Evolutionary conservation across 2,888 invertebrate species (phyloP), one percentile per base, ranked within the genome.

Genomic region (Clivina fossor): DNA sequence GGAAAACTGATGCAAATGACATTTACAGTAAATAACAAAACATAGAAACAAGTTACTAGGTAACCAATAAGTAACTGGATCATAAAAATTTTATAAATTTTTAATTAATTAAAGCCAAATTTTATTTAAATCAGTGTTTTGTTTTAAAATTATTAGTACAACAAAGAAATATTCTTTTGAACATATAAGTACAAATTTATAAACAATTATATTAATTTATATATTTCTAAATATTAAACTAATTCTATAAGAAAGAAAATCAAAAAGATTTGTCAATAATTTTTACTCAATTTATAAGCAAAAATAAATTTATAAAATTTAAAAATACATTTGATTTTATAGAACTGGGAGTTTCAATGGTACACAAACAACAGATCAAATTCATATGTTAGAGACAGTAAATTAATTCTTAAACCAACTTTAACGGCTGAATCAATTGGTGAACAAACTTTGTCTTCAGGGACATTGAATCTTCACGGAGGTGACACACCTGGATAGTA

Each of bases 261-360:
- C n/a, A 24, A 24, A 24, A 24, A 24, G 26, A 24, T 24, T 24
- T 24, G 9, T 4, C 26, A 24, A 28, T 3, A 22, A 19, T 35
- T 44, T 43, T 4, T 15, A 46, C 13, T 35, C 8, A n/a, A 28
- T 33, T 18, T 11, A 30, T 18, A n/a, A 28, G 13, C 11, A 28
- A 11, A 9, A 18, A 15, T 18, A 15, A 16, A 1, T 24, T 15
- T 9, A 44, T 49, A 49, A 18, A 44, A 43, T 24, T 24, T 24
- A 9, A 7, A 7, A 24, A 24, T 24, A 24, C 26, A 4, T 24
- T 33, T 9, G 4, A 33, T 61, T 59, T 73, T 70, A 24, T 67
- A 83, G 83, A 85, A 85, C 69, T 82, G 83, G 82, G 85, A 86
- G 68, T 86, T 86, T 70, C 82, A 86, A 70, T 82, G 82, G 73